A percentile compares a stretch with the other conserved stretches of the same genome.
Conservation (phyloP, 2,888 invertebrate species). For the Caenorhabditis sp. region DNA sequence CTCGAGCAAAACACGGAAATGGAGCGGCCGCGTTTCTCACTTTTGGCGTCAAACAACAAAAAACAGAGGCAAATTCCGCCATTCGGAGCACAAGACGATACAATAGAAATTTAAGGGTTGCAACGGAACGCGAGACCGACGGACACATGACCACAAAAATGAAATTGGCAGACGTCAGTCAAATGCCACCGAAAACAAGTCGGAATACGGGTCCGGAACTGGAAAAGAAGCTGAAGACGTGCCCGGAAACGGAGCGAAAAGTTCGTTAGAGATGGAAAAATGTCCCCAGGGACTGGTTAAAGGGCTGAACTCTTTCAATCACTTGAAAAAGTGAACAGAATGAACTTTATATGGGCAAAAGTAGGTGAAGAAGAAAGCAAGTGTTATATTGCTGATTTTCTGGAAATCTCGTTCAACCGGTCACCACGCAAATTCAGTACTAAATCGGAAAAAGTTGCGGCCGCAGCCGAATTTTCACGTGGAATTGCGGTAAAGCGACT, state of each 20-base stretch:
- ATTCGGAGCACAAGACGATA: constrained; percentile 5
- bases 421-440: no score
- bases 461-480: no score
- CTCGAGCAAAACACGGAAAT: constrained; percentile 4
- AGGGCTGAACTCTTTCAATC: constrained; percentile 1
- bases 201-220: constrained; percentile 7
- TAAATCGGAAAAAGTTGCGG: no score
- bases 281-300: not conserved
- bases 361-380: not conserved
- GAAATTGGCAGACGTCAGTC: constrained; percentile 15
- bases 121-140: not conserved
- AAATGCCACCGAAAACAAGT: constrained; percentile 20
- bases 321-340: not conserved
- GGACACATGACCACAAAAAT: constrained; percentile 31
- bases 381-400: no score
- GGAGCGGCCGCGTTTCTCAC: not conserved
- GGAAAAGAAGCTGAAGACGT: not conserved
- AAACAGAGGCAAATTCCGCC: not conserved
- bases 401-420: no score
- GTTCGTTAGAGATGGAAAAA: not conserved
- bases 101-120: not conserved
- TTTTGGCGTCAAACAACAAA: constrained; percentile 3
- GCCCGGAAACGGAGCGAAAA: constrained; percentile 4
- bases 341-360: not conserved
- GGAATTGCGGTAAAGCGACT: no score